A percentile compares a stretch with the other conserved stretches of the same genome.
Conservation (phyloP, 2,888 invertebrate genomes). For the Limenitis camilla region DNA sequence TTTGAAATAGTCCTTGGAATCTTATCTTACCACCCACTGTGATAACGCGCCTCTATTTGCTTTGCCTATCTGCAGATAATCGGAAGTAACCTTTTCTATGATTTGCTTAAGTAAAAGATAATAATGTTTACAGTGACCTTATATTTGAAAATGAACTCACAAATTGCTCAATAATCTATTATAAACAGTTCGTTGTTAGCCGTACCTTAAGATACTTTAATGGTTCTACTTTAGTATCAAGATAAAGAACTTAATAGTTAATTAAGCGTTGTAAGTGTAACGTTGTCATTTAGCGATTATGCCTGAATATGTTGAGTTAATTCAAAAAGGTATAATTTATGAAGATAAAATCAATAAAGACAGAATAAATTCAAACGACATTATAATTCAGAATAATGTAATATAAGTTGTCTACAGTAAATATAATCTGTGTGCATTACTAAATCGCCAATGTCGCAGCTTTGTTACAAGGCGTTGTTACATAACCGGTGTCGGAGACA, state of each 20-base stretch:
- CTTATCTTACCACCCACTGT: conserved; percentile 34
- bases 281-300: too few species aligned
- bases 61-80: conserved; percentile 33
- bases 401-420: conserved; percentile 5
- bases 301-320: too few species aligned
- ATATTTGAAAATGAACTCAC: not conserved
- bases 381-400: not conserved
- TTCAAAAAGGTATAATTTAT: too few species aligned
- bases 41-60: conserved; percentile 43
- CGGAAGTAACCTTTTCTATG: conserved; percentile 38
- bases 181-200: not conserved
- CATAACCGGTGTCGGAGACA: conserved; percentile 42
- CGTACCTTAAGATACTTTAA: too few species aligned
- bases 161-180: not conserved
- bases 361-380: not conserved
- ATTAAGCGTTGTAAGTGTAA: too few species aligned
- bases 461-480: conserved; percentile 49
- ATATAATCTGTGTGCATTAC: conserved; percentile 32
- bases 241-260: too few species aligned
- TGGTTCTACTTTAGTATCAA: too few species aligned
- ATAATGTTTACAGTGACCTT: not conserved
- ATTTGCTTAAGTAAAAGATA: conserved; percentile 33
- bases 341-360: not conserved
- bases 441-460: conserved; percentile 44
- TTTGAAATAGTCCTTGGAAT: conserved; percentile 25